phyloP scores from a whole-genome alignment of 1,140 invertebrate genomes.

The Marisa cornuarietis region DNA sequence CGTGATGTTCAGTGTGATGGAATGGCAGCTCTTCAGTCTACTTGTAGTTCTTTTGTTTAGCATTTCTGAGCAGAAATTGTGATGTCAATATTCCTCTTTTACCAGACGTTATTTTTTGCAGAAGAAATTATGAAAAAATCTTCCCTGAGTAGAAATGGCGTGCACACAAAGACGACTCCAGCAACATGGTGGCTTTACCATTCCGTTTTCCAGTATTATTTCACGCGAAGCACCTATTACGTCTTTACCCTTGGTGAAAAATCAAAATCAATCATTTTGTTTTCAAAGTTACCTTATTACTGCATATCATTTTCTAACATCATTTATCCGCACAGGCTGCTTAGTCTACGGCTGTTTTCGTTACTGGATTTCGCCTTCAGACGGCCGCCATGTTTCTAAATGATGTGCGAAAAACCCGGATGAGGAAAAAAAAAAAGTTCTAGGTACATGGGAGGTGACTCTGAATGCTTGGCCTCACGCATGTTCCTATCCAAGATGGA shows the following conservation, averaged over 20 bases:
- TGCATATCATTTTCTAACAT: slow-evolving; percentile 1
- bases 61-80: too few relatives aligned
- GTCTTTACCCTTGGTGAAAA: too few relatives aligned
- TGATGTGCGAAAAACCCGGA: slow-evolving; percentile 24
- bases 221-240: not conserved
- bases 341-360: slow-evolving; percentile 19
- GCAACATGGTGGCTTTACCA: not conserved
- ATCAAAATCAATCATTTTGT: not conserved
- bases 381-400: slow-evolving; percentile 45
- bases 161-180: not conserved
- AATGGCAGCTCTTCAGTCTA: not conserved
- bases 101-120: not conserved
- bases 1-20: not conserved
- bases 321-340: not conserved
- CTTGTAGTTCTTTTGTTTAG: not conserved
- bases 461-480: not conserved
- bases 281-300: not conserved
- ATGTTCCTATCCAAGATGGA: slow-evolving; percentile 8
- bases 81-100: not conserved
- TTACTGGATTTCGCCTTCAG: slow-evolving; percentile 31
- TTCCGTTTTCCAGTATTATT: not conserved
- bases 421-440: not conserved
- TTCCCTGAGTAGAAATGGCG: not conserved
- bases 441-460: not conserved
- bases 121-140: not conserved